Evolutionary conservation across 2,113 vertebrate genomes (phyloP), one percentile per base, ranked within the genome.

Genomic region (Arizona elegans): DNA sequence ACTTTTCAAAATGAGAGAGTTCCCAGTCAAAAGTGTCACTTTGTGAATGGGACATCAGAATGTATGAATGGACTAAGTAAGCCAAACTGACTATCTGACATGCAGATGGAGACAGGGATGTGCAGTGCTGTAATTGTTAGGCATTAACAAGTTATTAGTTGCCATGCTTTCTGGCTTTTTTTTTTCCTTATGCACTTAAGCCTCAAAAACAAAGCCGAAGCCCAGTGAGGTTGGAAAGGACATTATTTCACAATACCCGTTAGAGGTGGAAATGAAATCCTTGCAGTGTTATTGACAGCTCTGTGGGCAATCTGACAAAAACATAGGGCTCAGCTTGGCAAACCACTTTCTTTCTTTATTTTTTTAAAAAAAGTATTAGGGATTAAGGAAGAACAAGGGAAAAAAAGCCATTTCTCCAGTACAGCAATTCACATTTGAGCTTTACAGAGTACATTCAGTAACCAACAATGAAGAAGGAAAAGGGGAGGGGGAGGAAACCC

Each of bases 401-500:
- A 93, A 93, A 94, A 96, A 95, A 94, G 96, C 92, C 96, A 96
- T 95, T 97, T 95, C 95, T 97, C 97, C 96, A 96, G 94, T 86
- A 95, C 95, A 93, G 90, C 95, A 95, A 98, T 96, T 96, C 96
- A 96, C 96, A 97, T 92, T 96, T 94, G 96, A 96, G 94, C 95
- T 97, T 96, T 97, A 95, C 93, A 96, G 95, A 95, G 95, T 70
- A 70, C 65, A 92, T 97, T 97, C 94, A 94, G 92, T 96, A 96
- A 96, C 96, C 96, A 95, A 96, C 96, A 96, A 97, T 97, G 24
- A 19, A 47, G 81, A 86, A 24, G 38, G 9, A 52, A 29, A n/a
- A 95, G 95, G 87, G 54, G 19, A 1, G 26, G 50, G 52, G 0
- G 0, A n/a, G n/a, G 13, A 3, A 1, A 43, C 13, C 26, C 87